phyloP scores from a whole-genome alignment of 2,888 invertebrate genomes.

The Agrotis ipsilon region DNA sequence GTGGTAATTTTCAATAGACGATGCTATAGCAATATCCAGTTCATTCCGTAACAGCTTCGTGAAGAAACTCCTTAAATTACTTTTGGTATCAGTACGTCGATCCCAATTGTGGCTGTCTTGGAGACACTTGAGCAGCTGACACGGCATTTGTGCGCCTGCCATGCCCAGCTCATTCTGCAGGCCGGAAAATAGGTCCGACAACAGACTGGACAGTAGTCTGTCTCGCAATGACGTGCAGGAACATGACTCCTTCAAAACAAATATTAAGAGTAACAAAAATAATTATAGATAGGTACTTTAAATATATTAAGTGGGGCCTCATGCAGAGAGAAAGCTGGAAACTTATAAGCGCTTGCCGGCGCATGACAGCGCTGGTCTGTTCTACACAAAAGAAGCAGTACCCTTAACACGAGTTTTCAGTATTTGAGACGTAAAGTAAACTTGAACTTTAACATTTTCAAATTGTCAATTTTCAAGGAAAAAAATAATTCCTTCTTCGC shows the following conservation, averaged over 20 bases:
- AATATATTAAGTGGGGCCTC: no score
- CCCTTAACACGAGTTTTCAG: no score
- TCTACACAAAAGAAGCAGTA: no score
- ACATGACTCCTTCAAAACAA: slow-evolving; percentile 78
- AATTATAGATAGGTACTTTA: no score
- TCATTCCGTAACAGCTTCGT: slow-evolving; percentile 80
- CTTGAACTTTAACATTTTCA: no score
- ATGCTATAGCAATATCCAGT: slow-evolving; percentile 85
- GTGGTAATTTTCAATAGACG: slow-evolving; percentile 85
- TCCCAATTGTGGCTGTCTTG: slow-evolving; percentile 88
- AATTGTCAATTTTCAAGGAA: no score
- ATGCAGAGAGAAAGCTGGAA: no score
- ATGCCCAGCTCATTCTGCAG: slow-evolving; percentile 79
- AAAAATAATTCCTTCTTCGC: no score
- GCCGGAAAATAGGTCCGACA: slow-evolving; percentile 82
- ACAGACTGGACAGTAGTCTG: slow-evolving; percentile 78
- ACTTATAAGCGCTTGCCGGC: no score
- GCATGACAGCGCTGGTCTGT: no score
- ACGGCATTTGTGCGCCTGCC: slow-evolving; percentile 79
- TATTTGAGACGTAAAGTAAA: no score
- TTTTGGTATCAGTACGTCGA: slow-evolving; percentile 76
- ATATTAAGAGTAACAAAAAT: background rate
- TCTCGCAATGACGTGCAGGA: slow-evolving; percentile 83
- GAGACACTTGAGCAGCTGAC: slow-evolving; percentile 84
- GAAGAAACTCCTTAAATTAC: slow-evolving; percentile 80